These are phyloP conservation scores for Blastobasis adustella DNA, from an alignment of 2,888 invertebrate genomes.

Conservation along the genomic window DNA sequence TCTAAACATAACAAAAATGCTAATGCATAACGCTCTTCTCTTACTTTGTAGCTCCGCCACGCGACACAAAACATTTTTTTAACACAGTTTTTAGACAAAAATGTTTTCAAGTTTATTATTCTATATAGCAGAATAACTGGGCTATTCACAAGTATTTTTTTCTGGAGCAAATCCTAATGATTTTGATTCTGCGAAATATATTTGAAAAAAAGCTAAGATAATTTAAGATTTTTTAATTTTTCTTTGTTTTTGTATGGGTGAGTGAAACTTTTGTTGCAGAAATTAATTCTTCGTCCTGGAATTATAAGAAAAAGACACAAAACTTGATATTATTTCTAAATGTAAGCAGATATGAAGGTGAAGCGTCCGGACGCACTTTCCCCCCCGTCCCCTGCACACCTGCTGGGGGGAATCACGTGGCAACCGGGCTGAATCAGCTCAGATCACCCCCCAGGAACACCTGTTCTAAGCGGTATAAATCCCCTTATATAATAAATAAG, in stretches of 20 bases:
- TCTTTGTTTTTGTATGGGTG: background rate
- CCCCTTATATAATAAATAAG: no score
- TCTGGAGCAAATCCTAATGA: background rate
- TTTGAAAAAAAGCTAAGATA: background rate
- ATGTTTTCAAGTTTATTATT: background rate
- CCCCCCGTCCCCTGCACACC: background rate
- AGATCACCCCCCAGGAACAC: background rate
- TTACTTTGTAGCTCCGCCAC: background rate
- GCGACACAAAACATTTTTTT: background rate
- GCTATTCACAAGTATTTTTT: background rate
- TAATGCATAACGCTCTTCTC: background rate
- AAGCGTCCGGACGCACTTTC: background rate
- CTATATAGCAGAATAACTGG: background rate
- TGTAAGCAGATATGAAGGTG: background rate
- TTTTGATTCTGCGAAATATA: background rate
- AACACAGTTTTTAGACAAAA: background rate
- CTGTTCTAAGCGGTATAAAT: background rate
- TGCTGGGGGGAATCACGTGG: background rate
- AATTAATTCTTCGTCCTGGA: background rate
- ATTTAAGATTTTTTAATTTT: background rate
- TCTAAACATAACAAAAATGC: background rate
- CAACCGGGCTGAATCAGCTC: background rate
- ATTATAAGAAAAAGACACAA: background rate
- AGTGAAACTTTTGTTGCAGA: background rate
- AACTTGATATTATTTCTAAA: background rate